Conservation (phyloP, 2,113 vertebrate genomes). For the Lipophrys pholis region DNA sequence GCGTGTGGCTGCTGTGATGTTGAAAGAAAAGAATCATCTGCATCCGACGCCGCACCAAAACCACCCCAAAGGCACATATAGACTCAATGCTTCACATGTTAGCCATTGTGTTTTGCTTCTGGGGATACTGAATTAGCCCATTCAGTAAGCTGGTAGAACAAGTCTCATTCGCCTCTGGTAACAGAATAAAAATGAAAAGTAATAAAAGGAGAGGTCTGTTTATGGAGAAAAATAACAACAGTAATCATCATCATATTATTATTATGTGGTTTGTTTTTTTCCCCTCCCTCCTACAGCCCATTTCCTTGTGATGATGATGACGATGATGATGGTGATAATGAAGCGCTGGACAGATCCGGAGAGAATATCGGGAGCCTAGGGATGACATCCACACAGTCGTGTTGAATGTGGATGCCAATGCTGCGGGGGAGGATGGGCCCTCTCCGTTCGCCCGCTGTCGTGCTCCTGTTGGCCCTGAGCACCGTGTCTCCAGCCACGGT, state of each 20-base stretch:
- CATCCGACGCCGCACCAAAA: not conserved
- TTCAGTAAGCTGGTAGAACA: conserved; percentile 14
- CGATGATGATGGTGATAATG: conserved; percentile 42
- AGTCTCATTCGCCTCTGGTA: not conserved
- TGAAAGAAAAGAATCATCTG: conserved; percentile 16
- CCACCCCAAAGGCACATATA: not conserved
- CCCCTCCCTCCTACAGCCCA: conserved; percentile 53
- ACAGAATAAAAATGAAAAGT: not conserved
- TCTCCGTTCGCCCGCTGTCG: conserved; percentile 87
- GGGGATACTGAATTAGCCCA: conserved; percentile 26
- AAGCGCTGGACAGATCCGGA: conserved; percentile 57
- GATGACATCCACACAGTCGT: conserved; percentile 68
- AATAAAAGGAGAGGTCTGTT: conserved; percentile 9
- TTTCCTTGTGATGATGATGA: conserved; percentile 43
- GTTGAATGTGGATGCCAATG: conserved; percentile 79
- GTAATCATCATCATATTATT: conserved; percentile 24
- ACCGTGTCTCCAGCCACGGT: conserved; percentile 88
- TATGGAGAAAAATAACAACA: conserved; percentile 8
- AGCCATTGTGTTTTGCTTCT: not conserved
- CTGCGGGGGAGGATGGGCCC: conserved; percentile 93
- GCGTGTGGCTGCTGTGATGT: conserved; percentile 18
- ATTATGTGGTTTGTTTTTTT: conserved; percentile 5
- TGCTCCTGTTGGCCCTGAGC: conserved; percentile 90
- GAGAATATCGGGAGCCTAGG: conserved; percentile 64
- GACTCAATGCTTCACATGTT: conserved; percentile 3